Base-by-base conservation (phyloP, 1,140 invertebrate genomes). In the Drosophila tsacasi region DNA sequence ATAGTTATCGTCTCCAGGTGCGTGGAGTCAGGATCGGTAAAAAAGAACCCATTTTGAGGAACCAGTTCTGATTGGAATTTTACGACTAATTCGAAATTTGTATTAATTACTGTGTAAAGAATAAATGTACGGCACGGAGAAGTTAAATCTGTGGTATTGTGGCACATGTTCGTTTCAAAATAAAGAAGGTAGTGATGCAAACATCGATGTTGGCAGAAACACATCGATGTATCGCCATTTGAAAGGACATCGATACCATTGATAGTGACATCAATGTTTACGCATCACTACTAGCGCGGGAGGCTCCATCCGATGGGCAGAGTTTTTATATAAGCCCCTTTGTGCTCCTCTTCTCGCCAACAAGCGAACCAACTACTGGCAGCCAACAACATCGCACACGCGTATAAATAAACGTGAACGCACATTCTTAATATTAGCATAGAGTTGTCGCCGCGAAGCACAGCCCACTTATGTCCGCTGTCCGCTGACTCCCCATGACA, bases 401-500 rank as follows among this genome's bases (percentile, higher is more conserved):
- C 57, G 39, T 79, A 60, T 79, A 73, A 55, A 55, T 80, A 80
- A 74, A 80, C 64, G 68, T 66, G 58, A 55, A 57, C 42, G 67
- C 62, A 79, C 58, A 59, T 66, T 49, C 60, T 79, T 79, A 73
- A 79, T 79, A 79, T 79, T 79, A 79, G 76, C 76, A 65, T 65
- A 79, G 76, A 79, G 67, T 79, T 79, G 76, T 60, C 76, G 63
- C 63, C 58, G 35, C 55, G 6, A 23, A 57, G 54, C 55, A 42
- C 55, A 5, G 39, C 21, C 44, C 61, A 57, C 40, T 65, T 52
- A 42, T 60, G 42, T 54, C 27, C 39, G 21, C 25, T 58, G 54
- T 49, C 59, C 74, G 67, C 62, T 68, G 76, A 87, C 73, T 84
- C 73, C 83, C 83, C 84, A 83, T 87, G 84, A 89, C 83, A 87